Conservation (phyloP, 2,797 vertebrate species). For the Borostomias antarcticus region DNA sequence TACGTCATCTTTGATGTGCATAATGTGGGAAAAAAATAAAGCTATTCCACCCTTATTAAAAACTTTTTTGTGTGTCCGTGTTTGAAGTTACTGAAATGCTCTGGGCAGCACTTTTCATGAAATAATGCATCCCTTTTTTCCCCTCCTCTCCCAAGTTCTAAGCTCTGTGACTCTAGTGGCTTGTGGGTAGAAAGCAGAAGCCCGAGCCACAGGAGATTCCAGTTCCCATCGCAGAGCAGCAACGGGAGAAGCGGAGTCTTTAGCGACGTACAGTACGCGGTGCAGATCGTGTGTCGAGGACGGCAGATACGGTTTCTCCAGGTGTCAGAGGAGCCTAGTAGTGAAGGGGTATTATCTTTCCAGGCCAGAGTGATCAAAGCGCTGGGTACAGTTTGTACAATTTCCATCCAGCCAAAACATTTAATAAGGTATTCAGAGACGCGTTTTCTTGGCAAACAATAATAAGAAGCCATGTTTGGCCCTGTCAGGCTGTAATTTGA, state of each 20-base stretch:
- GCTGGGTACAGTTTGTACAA: constrained; percentile 60
- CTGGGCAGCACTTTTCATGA: constrained; percentile 50
- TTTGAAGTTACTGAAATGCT: constrained; percentile 34
- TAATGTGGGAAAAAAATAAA: constrained; percentile 10
- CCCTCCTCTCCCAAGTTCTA: constrained; percentile 31
- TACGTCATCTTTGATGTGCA: constrained; percentile 22
- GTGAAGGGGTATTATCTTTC: constrained; percentile 67
- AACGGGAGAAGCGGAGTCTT: constrained; percentile 71
- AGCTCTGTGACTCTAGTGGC: constrained; percentile 58
- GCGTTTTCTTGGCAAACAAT: constrained; percentile 69
- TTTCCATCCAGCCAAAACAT: constrained; percentile 74
- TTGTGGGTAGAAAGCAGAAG: constrained; percentile 48
- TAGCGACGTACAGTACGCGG: constrained; percentile 57
- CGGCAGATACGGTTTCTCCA: constrained; percentile 66
- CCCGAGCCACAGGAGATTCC: constrained; percentile 64
- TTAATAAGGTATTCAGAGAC: constrained; percentile 65
- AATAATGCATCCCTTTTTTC: constrained; percentile 44
- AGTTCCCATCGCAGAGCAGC: constrained; percentile 61
- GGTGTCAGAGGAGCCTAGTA: constrained; percentile 69
- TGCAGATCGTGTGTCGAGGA: constrained; percentile 64
- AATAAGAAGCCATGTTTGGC: constrained; percentile 60
- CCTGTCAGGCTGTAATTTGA: constrained; percentile 68
- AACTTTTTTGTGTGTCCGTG: constrained; percentile 23
- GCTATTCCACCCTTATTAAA: constrained; percentile 18
- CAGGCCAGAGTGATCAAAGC: constrained; percentile 75